A percentile compares a stretch with the other conserved stretches of the same genome.
Conservation (phyloP, 30 jellyfish, hydroid and myxozoan genomes). For the Nemopilema nomurai region DNA sequence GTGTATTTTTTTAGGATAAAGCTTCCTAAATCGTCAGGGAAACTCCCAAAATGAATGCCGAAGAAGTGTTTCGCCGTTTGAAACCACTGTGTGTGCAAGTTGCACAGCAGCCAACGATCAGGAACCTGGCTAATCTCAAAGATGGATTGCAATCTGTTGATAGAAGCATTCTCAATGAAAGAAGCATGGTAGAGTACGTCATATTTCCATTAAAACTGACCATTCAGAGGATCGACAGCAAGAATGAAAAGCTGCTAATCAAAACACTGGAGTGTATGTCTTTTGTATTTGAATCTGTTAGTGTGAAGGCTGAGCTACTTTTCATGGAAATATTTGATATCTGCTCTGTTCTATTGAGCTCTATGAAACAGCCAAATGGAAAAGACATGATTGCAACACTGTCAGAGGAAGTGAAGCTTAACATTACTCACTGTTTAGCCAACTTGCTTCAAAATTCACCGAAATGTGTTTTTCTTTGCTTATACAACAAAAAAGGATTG, state of each 20-base stretch:
- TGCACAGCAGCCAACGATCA: conserved; percentile 67
- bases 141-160: conserved; percentile 28
- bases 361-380: conserved; percentile 46
- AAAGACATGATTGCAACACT: conserved; percentile 36
- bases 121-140: conserved; percentile 19
- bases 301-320: neutral
- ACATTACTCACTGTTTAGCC: conserved; percentile 22
- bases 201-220: conserved; percentile 78
- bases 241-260: conserved; percentile 31
- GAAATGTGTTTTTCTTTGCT: neutral
- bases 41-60: conserved; percentile 22
- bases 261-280: conserved; percentile 34
- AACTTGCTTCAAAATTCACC: conserved; percentile 7
- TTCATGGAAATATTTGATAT: conserved; percentile 51
- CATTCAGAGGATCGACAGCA: conserved; percentile 34
- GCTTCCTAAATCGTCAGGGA: neutral
- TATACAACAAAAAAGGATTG: conserved; percentile 41
- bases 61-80: conserved; percentile 48
- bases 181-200: conserved; percentile 61
- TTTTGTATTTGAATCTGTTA: neutral
- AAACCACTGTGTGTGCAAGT: conserved; percentile 72
- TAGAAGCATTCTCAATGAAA: conserved; percentile 27
- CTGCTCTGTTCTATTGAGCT: conserved; percentile 64
- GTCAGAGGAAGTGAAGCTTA: conserved; percentile 75
- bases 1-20: neutral